Evolutionary conservation across 1,140 invertebrate genomes (phyloP), one percentile per base, ranked within the genome.

Genomic region (Bombus confusus): DNA sequence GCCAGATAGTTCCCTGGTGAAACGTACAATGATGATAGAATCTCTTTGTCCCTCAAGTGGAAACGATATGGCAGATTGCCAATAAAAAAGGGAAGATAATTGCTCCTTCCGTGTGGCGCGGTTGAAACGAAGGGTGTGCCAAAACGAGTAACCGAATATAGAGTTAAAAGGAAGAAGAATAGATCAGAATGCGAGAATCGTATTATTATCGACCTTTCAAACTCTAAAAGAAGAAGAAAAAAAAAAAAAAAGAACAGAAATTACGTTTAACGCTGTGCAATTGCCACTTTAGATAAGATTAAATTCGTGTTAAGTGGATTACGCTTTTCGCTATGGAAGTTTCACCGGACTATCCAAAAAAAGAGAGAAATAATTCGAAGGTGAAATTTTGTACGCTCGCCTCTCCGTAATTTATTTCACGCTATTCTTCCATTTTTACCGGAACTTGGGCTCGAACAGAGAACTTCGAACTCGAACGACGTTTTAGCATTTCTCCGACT

Each of bases 11-110:
- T 66, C n/a, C 4, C 41, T n/a, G n/a, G 59, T 75, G 66, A 66
- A 64, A 59, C 25, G 57, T 68, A 22, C 41, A 66, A 39, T 52
- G 39, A 28, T 66, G 80, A 76, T 83, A 39, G 41, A 68, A 68
- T 83, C 73, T 76, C 72, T 76, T 76, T 83, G 80, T 83, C 37
- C 18, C 28, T 68, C 6, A 43, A 83, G 72, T 68, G 59, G 34
- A 15, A n/a, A 68, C 41, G 59, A 31, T 68, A 52, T 68, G 73
- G 80, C 80, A 34, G 25, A 28, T 6, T 31, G 72, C 80, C 73
- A 83, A 31, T 28, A 39, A 76, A 25, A 83, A 76, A 39, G 47
- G 41, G 28, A 39, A 80, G 80, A 75, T 76, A 83, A 83, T 83
- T 76, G 59, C 34, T 39, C 18, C 22, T 64, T 25, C 18, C 22